Evolutionary conservation across 2,888 invertebrate species (phyloP).

Genomic region (Synanthedon vespiformis): DNA sequence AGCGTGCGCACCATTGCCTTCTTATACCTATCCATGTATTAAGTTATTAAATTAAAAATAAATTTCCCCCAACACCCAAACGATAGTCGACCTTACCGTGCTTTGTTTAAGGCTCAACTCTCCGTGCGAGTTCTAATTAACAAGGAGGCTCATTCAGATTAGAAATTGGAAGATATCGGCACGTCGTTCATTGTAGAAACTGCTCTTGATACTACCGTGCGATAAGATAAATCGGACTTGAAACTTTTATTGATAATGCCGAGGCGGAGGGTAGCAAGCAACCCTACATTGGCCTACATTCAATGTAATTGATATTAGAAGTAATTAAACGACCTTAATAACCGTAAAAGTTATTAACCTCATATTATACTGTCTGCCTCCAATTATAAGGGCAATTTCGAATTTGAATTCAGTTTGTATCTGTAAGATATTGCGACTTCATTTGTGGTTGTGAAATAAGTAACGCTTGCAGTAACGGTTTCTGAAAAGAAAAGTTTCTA

Average conservation of each 20-base stretch:
- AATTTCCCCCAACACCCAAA: constrained; percentile 19
- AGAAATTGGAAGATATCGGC: constrained; percentile 67
- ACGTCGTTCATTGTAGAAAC: constrained; percentile 68
- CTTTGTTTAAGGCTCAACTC: constrained; percentile 20
- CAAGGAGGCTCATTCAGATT: constrained; percentile 67
- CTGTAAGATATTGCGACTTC: too few species aligned
- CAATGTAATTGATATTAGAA: background rate
- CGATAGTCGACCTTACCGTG: constrained; percentile 28
- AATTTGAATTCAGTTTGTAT: too few species aligned
- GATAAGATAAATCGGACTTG: constrained; percentile 65
- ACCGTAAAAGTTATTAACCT: too few species aligned
- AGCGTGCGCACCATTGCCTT: constrained; percentile 55
- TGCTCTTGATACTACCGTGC: constrained; percentile 59
- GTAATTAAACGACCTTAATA: too few species aligned
- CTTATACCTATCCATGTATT: constrained; percentile 61
- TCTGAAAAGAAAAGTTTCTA: too few species aligned
- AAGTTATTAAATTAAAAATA: constrained; percentile 69
- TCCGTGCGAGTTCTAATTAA: constrained; percentile 38
- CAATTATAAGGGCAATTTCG: too few species aligned
- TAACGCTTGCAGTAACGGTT: too few species aligned
- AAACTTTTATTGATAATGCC: constrained; percentile 59
- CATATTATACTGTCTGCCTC: too few species aligned
- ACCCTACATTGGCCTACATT: constrained; percentile 9
- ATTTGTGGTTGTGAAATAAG: too few species aligned
- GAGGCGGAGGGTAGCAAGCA: constrained; percentile 40